Conservation (phyloP, 2,113 vertebrate genomes). For the Trogon melanurus region DNA sequence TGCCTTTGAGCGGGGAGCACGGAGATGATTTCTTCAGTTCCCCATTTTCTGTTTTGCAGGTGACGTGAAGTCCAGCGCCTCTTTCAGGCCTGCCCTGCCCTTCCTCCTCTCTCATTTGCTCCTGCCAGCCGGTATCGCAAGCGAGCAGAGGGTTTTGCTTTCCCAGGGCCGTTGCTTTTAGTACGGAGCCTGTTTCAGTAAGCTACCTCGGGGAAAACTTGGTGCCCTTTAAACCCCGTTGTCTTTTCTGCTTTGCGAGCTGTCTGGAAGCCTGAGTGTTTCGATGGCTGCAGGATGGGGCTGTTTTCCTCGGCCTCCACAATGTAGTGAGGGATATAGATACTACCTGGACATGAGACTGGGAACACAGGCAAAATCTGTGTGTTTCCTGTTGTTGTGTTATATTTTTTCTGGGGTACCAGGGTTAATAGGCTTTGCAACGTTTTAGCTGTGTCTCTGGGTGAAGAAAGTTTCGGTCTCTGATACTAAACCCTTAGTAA, state of each 20-base stretch:
- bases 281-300: not conserved
- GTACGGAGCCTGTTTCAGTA: not conserved
- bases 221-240: not conserved
- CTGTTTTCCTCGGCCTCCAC: not conserved
- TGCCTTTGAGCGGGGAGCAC: not conserved
- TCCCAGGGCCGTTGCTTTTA: not conserved
- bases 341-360: accelerated
- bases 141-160: not conserved
- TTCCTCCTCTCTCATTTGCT: not conserved
- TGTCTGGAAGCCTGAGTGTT: not conserved
- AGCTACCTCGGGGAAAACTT: not conserved
- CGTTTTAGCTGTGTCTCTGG: not conserved
- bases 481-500: not conserved
- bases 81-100: not conserved
- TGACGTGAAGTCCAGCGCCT: not conserved
- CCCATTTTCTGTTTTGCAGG: not conserved
- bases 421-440: not conserved
- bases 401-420: not conserved
- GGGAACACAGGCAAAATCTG: accelerated
- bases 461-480: not conserved
- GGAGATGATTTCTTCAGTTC: not conserved
- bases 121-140: not conserved
- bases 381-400: not conserved
- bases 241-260: not conserved
- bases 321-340: accelerated